Conservation (phyloP, 2,797 vertebrate species). For the Rhincodon typus region DNA sequence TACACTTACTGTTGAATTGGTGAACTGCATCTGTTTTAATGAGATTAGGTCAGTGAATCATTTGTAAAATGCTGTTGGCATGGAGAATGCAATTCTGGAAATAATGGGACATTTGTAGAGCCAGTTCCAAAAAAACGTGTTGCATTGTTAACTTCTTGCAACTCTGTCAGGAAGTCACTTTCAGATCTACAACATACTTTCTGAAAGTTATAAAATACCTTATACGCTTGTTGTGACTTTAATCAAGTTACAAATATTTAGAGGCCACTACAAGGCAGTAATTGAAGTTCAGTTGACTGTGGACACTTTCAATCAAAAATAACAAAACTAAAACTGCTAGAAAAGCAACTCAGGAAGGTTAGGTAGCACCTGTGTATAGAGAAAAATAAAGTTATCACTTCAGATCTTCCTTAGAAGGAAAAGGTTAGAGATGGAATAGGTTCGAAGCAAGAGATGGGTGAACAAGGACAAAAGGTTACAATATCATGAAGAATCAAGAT, state of each 20-base stretch:
- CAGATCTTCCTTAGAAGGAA: too few relatives aligned
- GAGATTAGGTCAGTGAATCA: conserved; percentile 19
- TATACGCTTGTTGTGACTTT: background rate
- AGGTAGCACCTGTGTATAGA: too few relatives aligned
- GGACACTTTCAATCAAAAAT: too few relatives aligned
- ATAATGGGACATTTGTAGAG: background rate
- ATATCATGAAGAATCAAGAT: background rate
- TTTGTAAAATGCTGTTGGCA: conserved; percentile 15
- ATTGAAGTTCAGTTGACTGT: too few relatives aligned
- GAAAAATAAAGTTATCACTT: too few relatives aligned
- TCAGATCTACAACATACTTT: background rate
- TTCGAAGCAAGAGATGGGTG: too few relatives aligned
- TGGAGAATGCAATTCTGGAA: background rate
- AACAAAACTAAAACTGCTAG: too few relatives aligned
- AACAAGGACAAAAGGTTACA: too few relatives aligned
- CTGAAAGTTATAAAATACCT: background rate
- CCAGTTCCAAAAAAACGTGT: background rate
- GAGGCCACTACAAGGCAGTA: background rate
- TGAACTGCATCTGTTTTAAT: conserved; percentile 27
- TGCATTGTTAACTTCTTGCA: background rate
- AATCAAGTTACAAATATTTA: background rate
- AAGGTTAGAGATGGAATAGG: too few relatives aligned
- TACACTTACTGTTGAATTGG: background rate
- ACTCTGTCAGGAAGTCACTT: background rate
- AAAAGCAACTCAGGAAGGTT: too few relatives aligned